A percentile compares a stretch with the other conserved stretches of the same genome.
These are phyloP conservation scores for Cataglyphis albicans DNA, from an alignment of 2,888 invertebrate species.

Conservation along the genomic window DNA sequence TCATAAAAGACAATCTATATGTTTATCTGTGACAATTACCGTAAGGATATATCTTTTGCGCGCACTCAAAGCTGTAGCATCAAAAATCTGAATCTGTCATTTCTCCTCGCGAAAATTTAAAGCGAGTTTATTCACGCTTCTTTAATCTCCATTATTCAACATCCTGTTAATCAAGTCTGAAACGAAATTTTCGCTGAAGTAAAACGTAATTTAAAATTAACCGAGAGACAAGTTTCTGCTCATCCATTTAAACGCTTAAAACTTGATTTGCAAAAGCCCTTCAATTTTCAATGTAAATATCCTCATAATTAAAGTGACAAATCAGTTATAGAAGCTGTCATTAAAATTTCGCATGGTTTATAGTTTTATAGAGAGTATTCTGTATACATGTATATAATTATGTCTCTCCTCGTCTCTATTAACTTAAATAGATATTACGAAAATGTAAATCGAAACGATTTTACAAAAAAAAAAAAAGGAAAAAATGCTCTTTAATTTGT, in stretches of 20 bases:
- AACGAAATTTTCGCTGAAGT: slow-evolving; percentile 36
- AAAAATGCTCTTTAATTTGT: background rate
- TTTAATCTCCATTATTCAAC: slow-evolving; percentile 26
- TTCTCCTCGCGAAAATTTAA: background rate
- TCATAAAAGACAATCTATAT: background rate
- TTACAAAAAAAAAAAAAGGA: background rate
- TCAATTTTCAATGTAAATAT: slow-evolving; percentile 25
- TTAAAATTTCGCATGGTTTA: slow-evolving; percentile 18
- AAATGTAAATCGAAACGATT: background rate
- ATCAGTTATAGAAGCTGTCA: background rate
- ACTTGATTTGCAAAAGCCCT: slow-evolving; percentile 7
- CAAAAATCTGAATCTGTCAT: background rate
- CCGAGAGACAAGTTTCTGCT: slow-evolving; percentile 12
- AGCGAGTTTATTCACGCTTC: slow-evolving; percentile 14
- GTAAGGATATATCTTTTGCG: background rate
- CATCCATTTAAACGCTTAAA: slow-evolving; percentile 7
- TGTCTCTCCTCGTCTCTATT: background rate
- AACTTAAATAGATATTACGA: background rate
- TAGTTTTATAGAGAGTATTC: background rate
- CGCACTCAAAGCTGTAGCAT: background rate
- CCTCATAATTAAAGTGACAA: slow-evolving; percentile 10
- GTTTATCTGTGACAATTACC: background rate
- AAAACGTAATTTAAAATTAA: slow-evolving; percentile 29
- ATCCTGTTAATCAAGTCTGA: slow-evolving; percentile 14
- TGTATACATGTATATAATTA: background rate